These are phyloP conservation scores for Echiichthys vipera DNA, from an alignment of 2,797 vertebrate species.

Conservation along the genomic window DNA sequence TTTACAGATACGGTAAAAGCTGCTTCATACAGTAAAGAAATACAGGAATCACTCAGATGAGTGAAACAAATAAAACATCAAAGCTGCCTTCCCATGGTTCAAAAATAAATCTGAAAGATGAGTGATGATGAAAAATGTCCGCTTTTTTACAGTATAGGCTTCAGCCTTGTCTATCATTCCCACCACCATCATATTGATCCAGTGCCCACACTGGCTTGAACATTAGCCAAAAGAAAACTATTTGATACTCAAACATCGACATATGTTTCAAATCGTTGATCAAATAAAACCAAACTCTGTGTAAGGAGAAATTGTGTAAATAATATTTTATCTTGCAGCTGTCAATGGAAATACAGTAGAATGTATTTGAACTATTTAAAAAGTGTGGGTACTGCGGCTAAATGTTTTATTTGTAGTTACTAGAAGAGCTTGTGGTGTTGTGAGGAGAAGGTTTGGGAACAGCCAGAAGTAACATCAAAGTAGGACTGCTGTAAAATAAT, in stretches of 20 bases:
- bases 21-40: not conserved
- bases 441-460: not conserved
- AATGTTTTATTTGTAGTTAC: not conserved
- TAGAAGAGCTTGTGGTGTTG: not conserved
- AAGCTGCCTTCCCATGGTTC: not conserved
- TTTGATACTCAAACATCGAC: constrained; percentile 6
- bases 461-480: constrained; percentile 1
- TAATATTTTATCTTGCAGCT: not conserved
- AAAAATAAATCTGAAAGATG: not conserved
- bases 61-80: not conserved
- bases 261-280: constrained; percentile 9
- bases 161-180: not conserved
- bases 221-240: not conserved
- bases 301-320: not conserved
- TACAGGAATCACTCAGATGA: not conserved
- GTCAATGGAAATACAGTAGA: not conserved
- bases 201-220: not conserved
- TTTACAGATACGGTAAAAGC: not conserved
- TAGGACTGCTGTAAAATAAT: not conserved
- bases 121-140: not conserved
- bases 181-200: not conserved
- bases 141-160: not conserved
- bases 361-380: not conserved
- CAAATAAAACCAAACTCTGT: not conserved
- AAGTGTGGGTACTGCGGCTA: not conserved